These are phyloP conservation scores for Diplogasteroides magnus DNA, from an alignment of 1,140 invertebrate species.

Conservation along the genomic window DNA sequence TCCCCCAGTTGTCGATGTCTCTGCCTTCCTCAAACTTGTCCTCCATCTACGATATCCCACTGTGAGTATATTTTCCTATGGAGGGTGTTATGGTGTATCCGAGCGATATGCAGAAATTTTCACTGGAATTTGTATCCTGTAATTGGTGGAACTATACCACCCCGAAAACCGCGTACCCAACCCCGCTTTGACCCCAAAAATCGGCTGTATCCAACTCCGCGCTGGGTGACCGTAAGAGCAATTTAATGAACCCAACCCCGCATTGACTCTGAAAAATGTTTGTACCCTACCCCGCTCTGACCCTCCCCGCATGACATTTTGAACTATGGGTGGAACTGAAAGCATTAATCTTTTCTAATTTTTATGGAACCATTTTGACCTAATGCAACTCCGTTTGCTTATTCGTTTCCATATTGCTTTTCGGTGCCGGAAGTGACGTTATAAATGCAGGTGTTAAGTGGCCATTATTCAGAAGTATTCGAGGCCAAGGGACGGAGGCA, in stretches of 20 bases:
- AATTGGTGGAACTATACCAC: background rate
- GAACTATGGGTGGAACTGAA: background rate
- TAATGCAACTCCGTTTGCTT: no score
- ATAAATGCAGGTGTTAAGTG: background rate
- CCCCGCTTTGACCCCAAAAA: no score
- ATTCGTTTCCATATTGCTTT: background rate
- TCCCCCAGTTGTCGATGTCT: conserved; percentile 65
- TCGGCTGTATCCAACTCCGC: background rate
- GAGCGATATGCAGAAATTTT: background rate
- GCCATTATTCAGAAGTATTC: background rate
- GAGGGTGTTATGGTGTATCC: background rate
- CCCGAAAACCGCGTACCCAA: no score
- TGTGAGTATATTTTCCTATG: conserved; percentile 22
- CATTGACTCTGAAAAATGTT: no score
- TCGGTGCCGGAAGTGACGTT: background rate
- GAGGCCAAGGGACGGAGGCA: background rate
- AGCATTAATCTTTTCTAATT: background rate
- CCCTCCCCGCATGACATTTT: background rate
- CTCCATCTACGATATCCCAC: conserved; percentile 64
- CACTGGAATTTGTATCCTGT: background rate
- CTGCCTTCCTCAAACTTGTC: conserved; percentile 65
- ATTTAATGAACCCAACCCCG: no score
- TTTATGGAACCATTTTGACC: no score
- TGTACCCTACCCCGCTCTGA: no score
- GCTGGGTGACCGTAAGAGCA: background rate